A percentile compares a stretch with the other conserved stretches of the same genome.
Conservation (phyloP, 2,888 invertebrate species). For the Drosophila lacicola region DNA sequence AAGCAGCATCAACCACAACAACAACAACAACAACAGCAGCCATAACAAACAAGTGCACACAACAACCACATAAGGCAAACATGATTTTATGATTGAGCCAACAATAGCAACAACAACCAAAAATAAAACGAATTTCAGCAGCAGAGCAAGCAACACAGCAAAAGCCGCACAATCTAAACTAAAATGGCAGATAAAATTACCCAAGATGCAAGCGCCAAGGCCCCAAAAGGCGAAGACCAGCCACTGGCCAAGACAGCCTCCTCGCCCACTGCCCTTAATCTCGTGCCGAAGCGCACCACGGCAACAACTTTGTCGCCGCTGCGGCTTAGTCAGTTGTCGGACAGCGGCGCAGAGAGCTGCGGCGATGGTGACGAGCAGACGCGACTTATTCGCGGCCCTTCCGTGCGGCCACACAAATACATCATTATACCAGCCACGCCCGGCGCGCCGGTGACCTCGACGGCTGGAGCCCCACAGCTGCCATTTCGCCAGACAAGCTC, state of each 20-base stretch:
- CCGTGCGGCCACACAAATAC: slow-evolving; percentile 82
- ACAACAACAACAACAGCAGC: slow-evolving; percentile 23
- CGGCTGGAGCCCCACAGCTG: slow-evolving; percentile 27
- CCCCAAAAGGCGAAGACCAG: slow-evolving; percentile 6
- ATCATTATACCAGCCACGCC: slow-evolving; percentile 84
- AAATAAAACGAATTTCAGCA: slow-evolving; percentile 31
- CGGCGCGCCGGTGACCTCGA: slow-evolving; percentile 42
- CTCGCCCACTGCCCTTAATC: slow-evolving; percentile 65
- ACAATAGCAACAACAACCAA: slow-evolving; percentile 20
- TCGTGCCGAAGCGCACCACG: slow-evolving; percentile 49
- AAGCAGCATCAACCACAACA: slow-evolving; percentile 40
- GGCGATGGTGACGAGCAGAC: slow-evolving; percentile 82
- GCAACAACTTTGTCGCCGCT: slow-evolving; percentile 61
- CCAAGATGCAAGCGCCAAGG: slow-evolving; percentile 34
- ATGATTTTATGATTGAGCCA: slow-evolving; percentile 65
- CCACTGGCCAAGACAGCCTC: slow-evolving; percentile 61
- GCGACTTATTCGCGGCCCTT: slow-evolving; percentile 79
- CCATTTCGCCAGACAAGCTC: slow-evolving; percentile 75
- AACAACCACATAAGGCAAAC: slow-evolving; percentile 34
- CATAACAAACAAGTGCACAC: slow-evolving; percentile 27
- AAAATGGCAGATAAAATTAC: slow-evolving; percentile 48
- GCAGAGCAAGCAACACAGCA: slow-evolving; percentile 14
- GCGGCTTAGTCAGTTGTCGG: slow-evolving; percentile 80
- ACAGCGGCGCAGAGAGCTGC: slow-evolving; percentile 82
- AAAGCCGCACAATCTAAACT: slow-evolving; percentile 6